Evolutionary conservation across 2,888 invertebrate genomes (phyloP), one percentile per base, ranked within the genome.

Genomic region (Tenodera sinensis): DNA sequence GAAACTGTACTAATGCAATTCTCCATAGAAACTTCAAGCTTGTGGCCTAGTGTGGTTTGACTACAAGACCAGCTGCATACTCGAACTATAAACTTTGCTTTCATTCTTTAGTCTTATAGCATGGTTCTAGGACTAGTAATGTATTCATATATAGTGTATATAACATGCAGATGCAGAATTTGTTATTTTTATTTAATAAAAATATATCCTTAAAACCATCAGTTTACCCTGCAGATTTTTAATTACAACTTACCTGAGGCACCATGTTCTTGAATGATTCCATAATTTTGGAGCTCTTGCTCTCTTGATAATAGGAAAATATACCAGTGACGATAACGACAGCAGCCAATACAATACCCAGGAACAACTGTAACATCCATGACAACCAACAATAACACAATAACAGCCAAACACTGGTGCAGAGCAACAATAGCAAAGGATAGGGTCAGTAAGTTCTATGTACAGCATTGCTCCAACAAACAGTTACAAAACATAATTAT

Each of bases 261-360:
- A 98, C 98, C 97, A 99, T 97, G 95, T 98, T 98, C 95, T 98
- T 99, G 95, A 99, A 99, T 88, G 98, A 98, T 94, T 99, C 99
- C 99, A 99, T 99, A 94, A 99, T 99, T 94, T 97, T 98, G 91
- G 98, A 98, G 93, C 98, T 98, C 95, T 99, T 99, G 94, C 98
- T 98, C 94, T 96, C 96, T 95, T 99, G 99, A 95, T 98, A 99
- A 94, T 99, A 99, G 92, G 99, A 99, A 96, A 99, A 99, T 94
- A 98, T 97, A 92, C 99, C 99, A 93, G 99, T 99, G 92, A 99
- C 98, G 94, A 99, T 97, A 92, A 99, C 99, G 93, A 99, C 99
- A 94, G 97, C 97, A 92, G 98, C 97, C 94, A 99, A 96, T 94
- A 99, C 97, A 93, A 96, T 97, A 94, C 99, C 99, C 93, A 99